Conservation (phyloP, 2,888 invertebrate species). For the Pandemis heparana region DNA sequence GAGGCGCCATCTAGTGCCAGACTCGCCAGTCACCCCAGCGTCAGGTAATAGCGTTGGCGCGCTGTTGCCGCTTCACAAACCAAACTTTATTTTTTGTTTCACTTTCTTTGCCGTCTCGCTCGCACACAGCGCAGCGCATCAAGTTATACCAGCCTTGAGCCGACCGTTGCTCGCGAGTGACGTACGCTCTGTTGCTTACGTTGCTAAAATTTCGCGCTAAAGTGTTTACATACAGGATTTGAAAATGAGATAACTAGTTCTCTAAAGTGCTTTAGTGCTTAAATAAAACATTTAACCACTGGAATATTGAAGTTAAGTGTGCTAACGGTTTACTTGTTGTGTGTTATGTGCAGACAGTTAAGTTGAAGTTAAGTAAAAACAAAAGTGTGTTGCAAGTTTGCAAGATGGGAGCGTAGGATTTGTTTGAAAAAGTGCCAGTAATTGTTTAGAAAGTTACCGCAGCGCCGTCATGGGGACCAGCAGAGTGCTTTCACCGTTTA, state of each 20-base stretch:
- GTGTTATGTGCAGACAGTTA: constrained; percentile 65
- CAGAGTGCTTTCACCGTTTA: constrained; percentile 79
- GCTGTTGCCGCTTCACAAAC: constrained; percentile 39
- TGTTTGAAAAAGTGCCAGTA: constrained; percentile 61
- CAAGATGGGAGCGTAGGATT: constrained; percentile 76
- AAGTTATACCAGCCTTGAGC: constrained; percentile 66
- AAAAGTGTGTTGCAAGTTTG: constrained; percentile 56
- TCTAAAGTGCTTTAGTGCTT: constrained; percentile 32
- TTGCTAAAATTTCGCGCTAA: constrained; percentile 68
- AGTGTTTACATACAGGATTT: constrained; percentile 67
- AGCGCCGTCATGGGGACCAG: constrained; percentile 72
- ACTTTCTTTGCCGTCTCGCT: constrained; percentile 31
- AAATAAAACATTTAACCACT: constrained; percentile 15
- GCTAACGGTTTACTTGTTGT: constrained; percentile 44
- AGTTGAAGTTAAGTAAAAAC: constrained; percentile 68
- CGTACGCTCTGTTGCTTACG: constrained; percentile 58
- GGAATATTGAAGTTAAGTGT: constrained; percentile 23
- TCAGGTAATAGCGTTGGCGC: constrained; percentile 38
- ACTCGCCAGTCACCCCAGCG: constrained; percentile 35
- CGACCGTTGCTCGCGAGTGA: constrained; percentile 71
- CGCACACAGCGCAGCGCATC: constrained; percentile 37
- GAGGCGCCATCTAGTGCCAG: constrained; percentile 39
- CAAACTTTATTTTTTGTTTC: constrained; percentile 39
- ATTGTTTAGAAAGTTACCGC: constrained; percentile 72
- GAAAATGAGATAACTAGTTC: constrained; percentile 62